Conservation (phyloP, 2,888 invertebrate genomes). For the Bruchidius siliquastri region DNA sequence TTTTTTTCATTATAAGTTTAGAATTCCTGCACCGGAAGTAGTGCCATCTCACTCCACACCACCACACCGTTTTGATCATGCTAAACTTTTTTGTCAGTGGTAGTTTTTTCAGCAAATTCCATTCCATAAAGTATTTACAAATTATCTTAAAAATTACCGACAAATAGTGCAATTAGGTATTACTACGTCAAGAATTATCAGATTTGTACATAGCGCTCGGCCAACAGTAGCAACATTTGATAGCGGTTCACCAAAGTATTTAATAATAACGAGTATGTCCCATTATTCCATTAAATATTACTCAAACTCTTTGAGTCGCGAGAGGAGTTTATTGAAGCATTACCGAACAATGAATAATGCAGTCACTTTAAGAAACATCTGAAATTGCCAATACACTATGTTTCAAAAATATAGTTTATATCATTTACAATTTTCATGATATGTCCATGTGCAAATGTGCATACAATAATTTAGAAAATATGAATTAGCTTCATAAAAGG, state of each 20-base stretch:
- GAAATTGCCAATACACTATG: too few relatives aligned
- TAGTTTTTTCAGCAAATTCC: background rate
- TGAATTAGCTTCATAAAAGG: too few relatives aligned
- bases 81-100: background rate
- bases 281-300: constrained; percentile 19
- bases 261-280: constrained; percentile 17
- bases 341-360: constrained; percentile 9
- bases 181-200: background rate
- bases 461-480: too few relatives aligned
- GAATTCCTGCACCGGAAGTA: too few relatives aligned
- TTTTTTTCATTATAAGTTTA: too few relatives aligned
- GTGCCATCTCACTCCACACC: background rate
- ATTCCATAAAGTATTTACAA: background rate
- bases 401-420: too few relatives aligned
- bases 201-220: background rate
- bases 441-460: too few relatives aligned
- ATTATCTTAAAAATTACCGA: background rate
- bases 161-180: background rate
- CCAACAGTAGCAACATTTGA: background rate
- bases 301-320: constrained; percentile 12
- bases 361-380: background rate
- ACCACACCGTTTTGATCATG: too few relatives aligned
- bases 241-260: constrained; percentile 21
- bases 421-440: too few relatives aligned
- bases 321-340: constrained; percentile 26